Evolutionary conservation across 2,797 vertebrate species (phyloP), one percentile per base, ranked within the genome.

Genomic region (Paratrypauchen microcephalus): DNA sequence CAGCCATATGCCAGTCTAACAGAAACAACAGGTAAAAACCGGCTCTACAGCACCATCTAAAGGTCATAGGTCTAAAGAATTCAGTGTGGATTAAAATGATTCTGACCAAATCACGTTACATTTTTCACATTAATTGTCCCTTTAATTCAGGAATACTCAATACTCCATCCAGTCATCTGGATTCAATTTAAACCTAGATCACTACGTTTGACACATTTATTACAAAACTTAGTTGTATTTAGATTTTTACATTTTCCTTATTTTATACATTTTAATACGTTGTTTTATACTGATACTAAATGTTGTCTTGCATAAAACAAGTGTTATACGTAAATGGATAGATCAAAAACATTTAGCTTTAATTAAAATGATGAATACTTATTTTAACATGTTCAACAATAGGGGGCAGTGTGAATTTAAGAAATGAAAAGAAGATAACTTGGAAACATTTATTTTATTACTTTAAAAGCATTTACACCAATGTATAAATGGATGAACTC

Each of bases 391-490:
- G 54, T 58, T 80, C 9, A 82, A 68, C 84, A 84, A 24, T 70
- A 89, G 84, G 72, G 72, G 84, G 83, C 84, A 86, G 71, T 83
- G 74, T 85, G 64, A 78, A 89, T 80, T 83, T 85, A 92, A 92
- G 68, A 83, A 68, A 79, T 74, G 82, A 84, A 83, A 85, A 72
- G n/a, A 65, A 61, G 45, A 79, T 30, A 8, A 60, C 76, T 85
- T 86, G 86, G 61, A 83, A 75, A 72, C 83, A 69, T 83, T 63
- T 75, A 77, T 82, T 93, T 91, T 91, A 91, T 92, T 92, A 32
- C 23, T 76, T 76, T 83, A 83, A 84, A 91, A 83, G 77, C 70
- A 58, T 41, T 41, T 75, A 13, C 4, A 76, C 73, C 79, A 57
- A 28, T 26, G 71, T 86, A 82, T 83, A 78, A 89, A 90, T 66